Evolutionary conservation across 2,888 invertebrate species (phyloP), one percentile per base, ranked within the genome.

Genomic region (Exocentrus adspersus): DNA sequence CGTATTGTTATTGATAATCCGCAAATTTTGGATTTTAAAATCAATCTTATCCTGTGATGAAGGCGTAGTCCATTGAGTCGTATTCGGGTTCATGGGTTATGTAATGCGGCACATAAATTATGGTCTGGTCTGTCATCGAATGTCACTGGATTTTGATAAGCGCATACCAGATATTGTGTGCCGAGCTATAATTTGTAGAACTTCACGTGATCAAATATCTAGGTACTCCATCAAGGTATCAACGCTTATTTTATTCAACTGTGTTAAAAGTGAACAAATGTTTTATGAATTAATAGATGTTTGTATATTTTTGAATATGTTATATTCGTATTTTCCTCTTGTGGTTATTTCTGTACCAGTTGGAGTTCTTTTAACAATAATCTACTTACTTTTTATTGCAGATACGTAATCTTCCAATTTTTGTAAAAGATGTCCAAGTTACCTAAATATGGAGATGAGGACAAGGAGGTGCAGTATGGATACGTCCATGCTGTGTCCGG

Each of bases 401-500:
- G 28, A 63, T 51, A n/a, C n/a, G n/a, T n/a, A n/a, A n/a, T 57
- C 42, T 43, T 51, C 14, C 21, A 16, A 42, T 52, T 53, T 7
- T 60, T 48, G 5, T 14, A 54, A 84, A 89, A 84, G 76, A 92
- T 92, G 91, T 87, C 88, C 77, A 85, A 84, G 72, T 84, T 94
- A 81, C 88, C 87, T 77, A 91, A 88, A 82, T 89, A 95, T 79
- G 86, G 86, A 76, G 91, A 94, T 84, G 94, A 92, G 78, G 95
- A 95, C 71, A 90, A 87, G 78, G 98, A 99, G 85, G 88, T 90
- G 43, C 89, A 85, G 79, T 97, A 93, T 83, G 99, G 99, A 73
- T 97, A 92, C 84, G 98, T 99, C 41, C 95, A 90, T 80, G 98
- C 97, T 42, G 99, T 99, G 17, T 99, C 98, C 60, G 99, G 99